Evolutionary conservation across 1,140 invertebrate genomes (phyloP).

Genomic region (Archegozetes longisetosus): DNA sequence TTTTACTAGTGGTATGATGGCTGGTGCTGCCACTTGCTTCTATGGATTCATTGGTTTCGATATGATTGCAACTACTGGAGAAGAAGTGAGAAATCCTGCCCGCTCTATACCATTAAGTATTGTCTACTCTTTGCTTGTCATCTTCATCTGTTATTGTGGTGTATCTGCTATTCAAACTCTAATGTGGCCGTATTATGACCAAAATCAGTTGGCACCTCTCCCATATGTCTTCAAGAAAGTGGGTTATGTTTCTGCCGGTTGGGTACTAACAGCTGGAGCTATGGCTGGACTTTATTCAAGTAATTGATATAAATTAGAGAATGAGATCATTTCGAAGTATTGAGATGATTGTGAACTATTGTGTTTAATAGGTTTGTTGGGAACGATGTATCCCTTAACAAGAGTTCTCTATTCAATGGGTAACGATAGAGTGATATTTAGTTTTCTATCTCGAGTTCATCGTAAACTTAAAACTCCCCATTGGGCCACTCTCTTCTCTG

Average conservation of each 20-base stretch:
- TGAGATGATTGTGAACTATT: too few species aligned
- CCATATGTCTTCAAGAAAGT: constrained; percentile 53
- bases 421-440: constrained; percentile 75
- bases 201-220: constrained; percentile 48
- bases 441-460: constrained; percentile 31
- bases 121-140: constrained; percentile 54
- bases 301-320: neutral
- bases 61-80: constrained; percentile 60
- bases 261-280: constrained; percentile 58
- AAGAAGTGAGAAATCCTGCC: constrained; percentile 79
- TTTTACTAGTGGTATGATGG: constrained; percentile 39
- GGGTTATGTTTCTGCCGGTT: constrained; percentile 50
- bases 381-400: constrained; percentile 95
- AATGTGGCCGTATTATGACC: constrained; percentile 65
- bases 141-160: constrained; percentile 66
- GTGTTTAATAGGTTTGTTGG: constrained; percentile 43
- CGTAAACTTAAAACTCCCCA: constrained; percentile 59
- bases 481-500: constrained; percentile 61
- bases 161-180: constrained; percentile 72
- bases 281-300: constrained; percentile 54
- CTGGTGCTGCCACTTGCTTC: constrained; percentile 74
- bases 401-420: constrained; percentile 88
- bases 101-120: constrained; percentile 70
- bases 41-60: constrained; percentile 82
- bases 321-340: too few species aligned